Evolutionary conservation across 2,888 invertebrate genomes (phyloP).

Genomic region (Ichneumon xanthorius): DNA sequence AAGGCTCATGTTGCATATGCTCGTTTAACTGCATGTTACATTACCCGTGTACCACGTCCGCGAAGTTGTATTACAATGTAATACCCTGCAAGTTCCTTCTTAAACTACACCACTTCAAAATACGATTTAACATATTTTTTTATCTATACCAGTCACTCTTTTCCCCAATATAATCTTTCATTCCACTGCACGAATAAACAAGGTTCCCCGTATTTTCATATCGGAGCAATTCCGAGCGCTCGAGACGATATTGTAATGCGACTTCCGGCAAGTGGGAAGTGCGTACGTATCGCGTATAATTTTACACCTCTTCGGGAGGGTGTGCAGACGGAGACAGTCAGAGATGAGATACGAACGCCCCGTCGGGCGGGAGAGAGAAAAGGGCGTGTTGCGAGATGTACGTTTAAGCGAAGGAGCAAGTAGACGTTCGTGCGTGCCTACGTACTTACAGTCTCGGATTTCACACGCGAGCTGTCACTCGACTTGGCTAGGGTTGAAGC

Average conservation of each 20-base stretch:
- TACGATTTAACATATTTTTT: background rate
- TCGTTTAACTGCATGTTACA: slow-evolving; percentile 13
- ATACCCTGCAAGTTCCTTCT: background rate
- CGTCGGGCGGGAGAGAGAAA: slow-evolving; percentile 32
- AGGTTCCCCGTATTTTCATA: background rate
- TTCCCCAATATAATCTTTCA: background rate
- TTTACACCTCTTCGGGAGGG: slow-evolving; percentile 9
- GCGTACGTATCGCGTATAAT: slow-evolving; percentile 19
- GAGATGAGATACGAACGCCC: slow-evolving; percentile 41
- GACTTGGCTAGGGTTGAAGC: slow-evolving; percentile 14
- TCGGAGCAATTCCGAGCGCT: background rate
- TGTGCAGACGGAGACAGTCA: slow-evolving; percentile 6
- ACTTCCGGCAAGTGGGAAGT: slow-evolving; percentile 1
- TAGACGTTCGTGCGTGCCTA: slow-evolving; percentile 6
- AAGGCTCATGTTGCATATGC: slow-evolving; percentile 13
- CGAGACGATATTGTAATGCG: background rate
- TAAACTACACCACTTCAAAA: background rate
- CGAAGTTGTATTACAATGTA: slow-evolving; percentile 5
- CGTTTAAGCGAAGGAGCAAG: slow-evolving; percentile 17
- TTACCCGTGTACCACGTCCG: slow-evolving; percentile 12
- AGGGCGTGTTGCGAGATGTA: slow-evolving; percentile 24
- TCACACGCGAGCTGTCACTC: slow-evolving; percentile 52
- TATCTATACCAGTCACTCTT: background rate
- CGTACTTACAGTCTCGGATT: slow-evolving; percentile 32
- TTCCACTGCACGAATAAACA: background rate